phyloP scores from a whole-genome alignment of 2,888 invertebrate species.

The Blera fallax region DNA sequence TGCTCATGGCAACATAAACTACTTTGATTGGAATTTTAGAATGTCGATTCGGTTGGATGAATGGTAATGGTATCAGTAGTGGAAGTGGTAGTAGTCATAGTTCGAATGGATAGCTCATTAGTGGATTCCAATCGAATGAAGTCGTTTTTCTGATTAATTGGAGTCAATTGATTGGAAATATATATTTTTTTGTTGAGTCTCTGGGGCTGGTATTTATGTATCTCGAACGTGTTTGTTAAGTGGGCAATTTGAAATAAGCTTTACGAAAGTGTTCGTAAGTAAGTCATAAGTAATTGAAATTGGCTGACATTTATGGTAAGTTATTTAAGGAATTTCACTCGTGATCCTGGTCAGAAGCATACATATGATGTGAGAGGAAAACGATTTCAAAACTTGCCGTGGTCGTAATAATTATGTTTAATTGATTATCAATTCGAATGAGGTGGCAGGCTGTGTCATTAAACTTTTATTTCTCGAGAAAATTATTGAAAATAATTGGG shows the following conservation, averaged over 20 bases:
- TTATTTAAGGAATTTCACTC: conserved; percentile 33
- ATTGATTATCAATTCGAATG: background rate
- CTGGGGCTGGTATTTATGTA: background rate
- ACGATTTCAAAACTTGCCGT: conserved; percentile 23
- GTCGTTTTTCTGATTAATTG: conserved; percentile 63
- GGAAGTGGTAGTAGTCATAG: background rate
- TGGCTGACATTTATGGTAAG: conserved; percentile 30
- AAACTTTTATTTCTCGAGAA: background rate
- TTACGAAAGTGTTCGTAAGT: background rate
- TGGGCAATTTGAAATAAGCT: background rate
- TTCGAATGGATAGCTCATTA: conserved; percentile 47
- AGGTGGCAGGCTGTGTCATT: background rate
- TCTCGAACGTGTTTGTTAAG: conserved; percentile 1
- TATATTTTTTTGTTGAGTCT: background rate
- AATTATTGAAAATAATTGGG: background rate
- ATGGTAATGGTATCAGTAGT: conserved; percentile 32
- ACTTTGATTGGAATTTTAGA: conserved; percentile 59
- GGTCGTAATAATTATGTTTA: conserved; percentile 8
- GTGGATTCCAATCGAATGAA: conserved; percentile 59
- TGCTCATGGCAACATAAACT: conserved; percentile 34
- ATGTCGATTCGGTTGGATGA: conserved; percentile 28
- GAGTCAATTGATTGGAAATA: conserved; percentile 43
- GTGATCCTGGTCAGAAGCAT: background rate
- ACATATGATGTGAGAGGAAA: conserved; percentile 17
- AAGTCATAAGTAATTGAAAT: conserved; percentile 36